Base-by-base conservation (phyloP, 1,140 invertebrate species). In the Hylaeus anthracinus region DNA sequence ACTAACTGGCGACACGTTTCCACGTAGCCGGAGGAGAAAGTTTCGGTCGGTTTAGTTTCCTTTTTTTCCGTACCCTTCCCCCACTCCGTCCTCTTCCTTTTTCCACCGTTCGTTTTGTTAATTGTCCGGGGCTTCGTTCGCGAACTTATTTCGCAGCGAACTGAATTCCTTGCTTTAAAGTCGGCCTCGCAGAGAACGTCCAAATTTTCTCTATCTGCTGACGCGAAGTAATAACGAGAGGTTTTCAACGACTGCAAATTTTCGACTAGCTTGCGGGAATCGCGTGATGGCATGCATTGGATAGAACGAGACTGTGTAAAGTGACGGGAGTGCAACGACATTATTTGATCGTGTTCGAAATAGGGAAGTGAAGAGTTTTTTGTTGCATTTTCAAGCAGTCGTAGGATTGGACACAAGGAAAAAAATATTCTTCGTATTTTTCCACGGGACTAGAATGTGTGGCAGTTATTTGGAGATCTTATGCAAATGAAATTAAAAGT, bases 1-100 rank as follows among this genome's bases (percentile, higher is more conserved):
- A 71, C 79, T 86, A 88, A 84, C 85, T 64, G 85, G 64, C 72
- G 79, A 84, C 79, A 79, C 84, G 72, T 83, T 80, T 73, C 48
- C 10, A 39, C 61, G 43, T 71, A 64, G 45, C 64, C 51, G 39
- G 41, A 64, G 58, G 45, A 64, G 41, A 56, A 80, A 83, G 12
- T 80, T 83, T 83, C 64, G 26, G 48, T 69, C 37, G 15, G 60
- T 55, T 77, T 6, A 39, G 10, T 66, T 63, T 72, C 45, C 37
- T 58, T n/a, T 48, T 65, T 66, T 48, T 6, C 41, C 26, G 1
- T 3, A 1, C 5, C 15, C 14, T 48, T 43, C 26, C 9, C n/a
- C 43, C 39, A 66, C 56, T 56, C 53, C n/a, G 3, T n/a, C 15
- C 15, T 6, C 48, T 66, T 39, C 37, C 37, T 8, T 26, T 15